Percentiles rank a stretch among this genome's conserved stretches.
Conservation (phyloP, 2,113 vertebrate species). For the Hystrix brachyura region DNA sequence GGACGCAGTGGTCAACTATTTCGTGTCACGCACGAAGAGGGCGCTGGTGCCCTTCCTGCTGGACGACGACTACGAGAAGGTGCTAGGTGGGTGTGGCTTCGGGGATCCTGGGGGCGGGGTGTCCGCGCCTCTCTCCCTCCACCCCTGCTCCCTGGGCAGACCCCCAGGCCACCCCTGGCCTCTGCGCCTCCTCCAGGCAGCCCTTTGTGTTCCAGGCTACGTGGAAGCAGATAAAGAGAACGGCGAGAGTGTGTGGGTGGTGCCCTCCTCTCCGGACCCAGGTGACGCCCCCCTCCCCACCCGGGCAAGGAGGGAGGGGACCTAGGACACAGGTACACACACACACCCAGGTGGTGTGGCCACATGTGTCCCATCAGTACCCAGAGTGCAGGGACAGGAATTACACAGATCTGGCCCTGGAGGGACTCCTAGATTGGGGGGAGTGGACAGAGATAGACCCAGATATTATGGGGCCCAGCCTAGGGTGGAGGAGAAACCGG, state of each 20-base stretch:
- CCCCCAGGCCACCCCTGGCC: neutral
- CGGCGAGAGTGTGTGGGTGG: constrained; percentile 84
- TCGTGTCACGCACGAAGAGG: constrained; percentile 86
- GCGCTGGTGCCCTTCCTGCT: constrained; percentile 87
- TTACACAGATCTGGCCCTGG: neutral
- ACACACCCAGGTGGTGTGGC: accelerated
- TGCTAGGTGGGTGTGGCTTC: constrained; percentile 86
- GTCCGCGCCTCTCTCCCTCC: neutral
- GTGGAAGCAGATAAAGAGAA: constrained; percentile 87
- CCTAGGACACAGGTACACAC: neutral
- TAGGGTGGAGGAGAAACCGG: neutral
- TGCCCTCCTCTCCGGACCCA: neutral
- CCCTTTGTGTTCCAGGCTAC: constrained; percentile 84
- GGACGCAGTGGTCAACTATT: constrained; percentile 85
- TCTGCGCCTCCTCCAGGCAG: neutral
- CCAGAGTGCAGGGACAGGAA: neutral
- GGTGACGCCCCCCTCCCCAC: constrained; percentile 38
- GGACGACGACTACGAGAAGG: constrained; percentile 89
- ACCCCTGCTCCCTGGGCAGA: accelerated
- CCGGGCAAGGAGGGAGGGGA: too few species aligned
- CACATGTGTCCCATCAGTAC: neutral
- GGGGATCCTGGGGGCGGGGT: too few species aligned
- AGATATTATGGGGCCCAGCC: neutral
- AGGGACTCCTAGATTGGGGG: neutral
- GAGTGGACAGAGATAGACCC: neutral